Evolutionary conservation across 2,113 vertebrate species (phyloP), one percentile per base, ranked within the genome.

Genomic region (Ptilorrhoa leucosticta): DNA sequence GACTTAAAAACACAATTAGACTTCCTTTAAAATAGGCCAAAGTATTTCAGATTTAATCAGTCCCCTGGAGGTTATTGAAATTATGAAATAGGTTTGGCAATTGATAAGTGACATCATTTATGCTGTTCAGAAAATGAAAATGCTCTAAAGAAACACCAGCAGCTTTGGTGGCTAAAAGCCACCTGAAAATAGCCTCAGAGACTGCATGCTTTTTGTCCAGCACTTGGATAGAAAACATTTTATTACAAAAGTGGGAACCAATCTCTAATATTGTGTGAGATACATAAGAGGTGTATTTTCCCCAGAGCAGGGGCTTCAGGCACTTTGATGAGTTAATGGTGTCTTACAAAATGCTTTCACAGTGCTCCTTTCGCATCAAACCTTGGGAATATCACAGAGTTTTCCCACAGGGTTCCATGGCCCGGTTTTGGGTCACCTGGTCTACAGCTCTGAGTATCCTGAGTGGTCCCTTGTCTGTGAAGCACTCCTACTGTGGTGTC

Each of bases 1-100:
- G 94, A 96, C 96, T 96, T 95, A 96, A 96, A 97, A 97, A 94
- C 94, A 96, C 23, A 75, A 94, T 96, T 94, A 97, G 96, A 82
- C 94, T 86, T 94, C 75, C 80, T 92, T 95, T 91, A 95, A 91
- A 93, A 93, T 68, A 87, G 86, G 92, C 87, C 82, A 91, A 96
- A 95, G 91, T 95, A 94, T 93, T 96, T 94, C 90, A 91, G 94
- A 94, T 92, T 94, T 95, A 94, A 94, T 95, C 94, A 93, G 92
- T 75, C 58, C 68, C 85, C 88, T 91, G 86, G 85, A 93, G 76
- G 89, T 97, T 97, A 95, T 17, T 89, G 85, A 96, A 93, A 94
- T 92, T 95, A 95, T 95, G 84, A 93, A 96, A 95, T 76, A 95
- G 76, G 69, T 85, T 93, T 96, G 92, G 94, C 90, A 94, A 93